Conservation (phyloP, 2,797 vertebrate species). For the Luscinia luscinia region DNA sequence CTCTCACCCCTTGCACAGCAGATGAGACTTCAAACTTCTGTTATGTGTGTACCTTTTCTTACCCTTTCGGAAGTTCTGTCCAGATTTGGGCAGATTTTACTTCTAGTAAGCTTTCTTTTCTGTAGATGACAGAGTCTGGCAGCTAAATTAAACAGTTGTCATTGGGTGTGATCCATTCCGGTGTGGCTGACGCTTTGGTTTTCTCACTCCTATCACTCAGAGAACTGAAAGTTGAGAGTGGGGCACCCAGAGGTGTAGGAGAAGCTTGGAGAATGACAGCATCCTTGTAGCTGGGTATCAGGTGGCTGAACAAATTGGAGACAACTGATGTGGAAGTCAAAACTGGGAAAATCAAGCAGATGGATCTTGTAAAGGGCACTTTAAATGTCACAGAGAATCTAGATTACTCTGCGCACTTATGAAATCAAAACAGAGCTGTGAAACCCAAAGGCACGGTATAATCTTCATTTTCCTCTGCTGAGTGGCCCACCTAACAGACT, state of each 20-base stretch:
- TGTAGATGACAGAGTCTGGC: background rate
- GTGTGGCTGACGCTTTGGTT: background rate
- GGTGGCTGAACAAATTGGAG: background rate
- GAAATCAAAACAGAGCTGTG: background rate
- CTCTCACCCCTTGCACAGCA: background rate
- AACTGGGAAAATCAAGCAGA: constrained; percentile 1
- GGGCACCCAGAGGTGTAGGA: background rate
- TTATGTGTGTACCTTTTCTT: background rate
- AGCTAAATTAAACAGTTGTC: background rate
- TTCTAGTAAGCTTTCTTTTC: background rate
- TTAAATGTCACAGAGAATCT: background rate
- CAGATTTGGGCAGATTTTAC: background rate
- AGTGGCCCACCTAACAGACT: background rate
- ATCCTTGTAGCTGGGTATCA: background rate
- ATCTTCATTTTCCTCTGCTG: constrained; percentile 1
- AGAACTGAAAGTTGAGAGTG: background rate
- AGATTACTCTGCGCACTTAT: background rate
- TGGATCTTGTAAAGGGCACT: background rate
- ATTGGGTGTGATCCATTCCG: background rate
- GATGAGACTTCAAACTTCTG: background rate
- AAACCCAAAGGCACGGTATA: background rate
- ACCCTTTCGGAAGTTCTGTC: background rate
- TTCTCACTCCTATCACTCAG: background rate
- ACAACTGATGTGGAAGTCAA: background rate
- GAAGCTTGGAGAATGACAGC: background rate